Base-by-base conservation (phyloP, 1,140 invertebrate genomes). In the Apis dorsata region DNA sequence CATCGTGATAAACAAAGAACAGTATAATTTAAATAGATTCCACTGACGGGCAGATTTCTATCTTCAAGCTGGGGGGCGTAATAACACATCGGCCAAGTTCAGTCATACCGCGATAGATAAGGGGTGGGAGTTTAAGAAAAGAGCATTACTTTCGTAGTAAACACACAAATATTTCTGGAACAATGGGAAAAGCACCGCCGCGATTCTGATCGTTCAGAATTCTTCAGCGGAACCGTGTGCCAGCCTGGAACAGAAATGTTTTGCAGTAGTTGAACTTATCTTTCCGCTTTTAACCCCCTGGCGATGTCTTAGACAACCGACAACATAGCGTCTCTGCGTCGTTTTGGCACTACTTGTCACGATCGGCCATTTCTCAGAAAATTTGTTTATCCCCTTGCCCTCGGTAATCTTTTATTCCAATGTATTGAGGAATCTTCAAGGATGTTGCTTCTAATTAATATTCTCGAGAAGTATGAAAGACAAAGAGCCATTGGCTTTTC, bases 111-210 rank as follows among this genome's bases (percentile, higher is more conserved):
- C 55, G 79, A 19, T 13, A 69, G 74, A 78, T 78, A 83, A 77
- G 81, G 76, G 76, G 60, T 55, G 34, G 51, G 68, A 83, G 81
- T 79, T 24, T 77, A 51, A 78, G 76, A 68, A 79, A 86, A 71
- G 70, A 79, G 80, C 81, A 83, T 83, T 70, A 62, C 80, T 83
- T 66, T 62, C 79, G 74, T 86, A 83, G 86, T 84, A 87, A 87
- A 87, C 81, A 87, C 72, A 63, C 74, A 80, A 86, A 87, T 87
- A 84, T 86, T 71, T 73, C 81, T 68, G 34, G 68, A 84, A 69
- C 72, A 86, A 84, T 86, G 69, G 78, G 17, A 86, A 63, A 80
- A 83, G 24, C 66, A 70, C 62, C 55, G 63, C 72, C 57, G 55
- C 65, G 69, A 53, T 74, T 60, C 60, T 53, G 69, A 85, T 87